These are phyloP conservation scores for Tenthredo livida DNA, from an alignment of 2,888 invertebrate genomes.

Conservation along the genomic window DNA sequence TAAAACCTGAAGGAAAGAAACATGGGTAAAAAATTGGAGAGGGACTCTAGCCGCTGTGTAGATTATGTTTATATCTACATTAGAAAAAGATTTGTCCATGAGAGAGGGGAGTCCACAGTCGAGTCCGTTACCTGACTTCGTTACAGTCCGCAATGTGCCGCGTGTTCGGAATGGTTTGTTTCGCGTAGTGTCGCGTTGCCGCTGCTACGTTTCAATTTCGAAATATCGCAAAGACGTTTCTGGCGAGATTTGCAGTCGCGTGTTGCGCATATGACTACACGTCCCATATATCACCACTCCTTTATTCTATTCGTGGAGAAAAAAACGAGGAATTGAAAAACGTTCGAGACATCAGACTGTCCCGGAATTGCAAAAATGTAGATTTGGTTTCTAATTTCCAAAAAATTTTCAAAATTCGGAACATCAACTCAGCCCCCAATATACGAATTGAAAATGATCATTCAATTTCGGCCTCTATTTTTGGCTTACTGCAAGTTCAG, in stretches of 20 bases:
- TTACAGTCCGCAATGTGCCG: conserved; percentile 16
- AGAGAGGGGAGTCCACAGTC: not conserved
- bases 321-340: not conserved
- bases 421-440: not conserved
- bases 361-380: not conserved
- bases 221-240: conserved; percentile 12
- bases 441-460: not conserved
- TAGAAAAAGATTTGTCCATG: conserved; percentile 36
- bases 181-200: not conserved
- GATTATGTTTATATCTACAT: conserved; percentile 39
- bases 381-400: not conserved
- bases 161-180: conserved; percentile 40
- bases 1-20: not conserved
- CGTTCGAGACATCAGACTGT: not conserved
- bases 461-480: not conserved
- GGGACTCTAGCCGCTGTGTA: not conserved
- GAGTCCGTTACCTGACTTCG: conserved; percentile 31
- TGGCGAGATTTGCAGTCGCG: not conserved
- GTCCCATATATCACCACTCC: not conserved
- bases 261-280: not conserved
- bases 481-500: not conserved
- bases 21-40: not conserved
- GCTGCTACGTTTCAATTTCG: conserved; percentile 28
- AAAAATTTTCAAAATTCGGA: not conserved
- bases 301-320: not conserved